These are phyloP conservation scores for Sinosuthora webbiana DNA, from an alignment of 2,113 vertebrate species.

Conservation along the genomic window DNA sequence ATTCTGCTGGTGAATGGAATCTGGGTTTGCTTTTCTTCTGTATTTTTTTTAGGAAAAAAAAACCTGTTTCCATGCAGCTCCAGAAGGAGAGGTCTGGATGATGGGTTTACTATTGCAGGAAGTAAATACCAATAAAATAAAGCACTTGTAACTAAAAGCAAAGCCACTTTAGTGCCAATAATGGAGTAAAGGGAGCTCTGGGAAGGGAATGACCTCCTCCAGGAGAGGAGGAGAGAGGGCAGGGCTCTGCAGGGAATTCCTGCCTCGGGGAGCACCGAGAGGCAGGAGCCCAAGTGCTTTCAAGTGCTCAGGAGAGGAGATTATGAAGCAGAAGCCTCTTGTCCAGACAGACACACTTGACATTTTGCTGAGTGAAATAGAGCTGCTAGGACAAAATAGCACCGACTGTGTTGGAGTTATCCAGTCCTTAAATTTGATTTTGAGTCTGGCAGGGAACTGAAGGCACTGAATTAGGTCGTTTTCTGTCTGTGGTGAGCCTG, in stretches of 20 bases:
- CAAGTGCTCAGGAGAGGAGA: background rate
- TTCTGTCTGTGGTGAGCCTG: background rate
- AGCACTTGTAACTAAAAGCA: background rate
- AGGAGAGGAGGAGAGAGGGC: background rate
- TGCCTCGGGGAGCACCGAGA: background rate
- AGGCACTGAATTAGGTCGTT: background rate
- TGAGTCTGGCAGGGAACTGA: background rate
- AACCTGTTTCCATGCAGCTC: background rate
- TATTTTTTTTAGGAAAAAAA: background rate
- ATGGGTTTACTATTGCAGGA: background rate
- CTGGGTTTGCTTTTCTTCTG: background rate
- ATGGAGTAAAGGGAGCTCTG: accelerated
- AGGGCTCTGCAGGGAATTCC: background rate
- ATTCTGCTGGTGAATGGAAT: background rate
- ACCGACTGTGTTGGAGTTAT: background rate
- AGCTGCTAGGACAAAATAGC: background rate
- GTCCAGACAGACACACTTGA: background rate
- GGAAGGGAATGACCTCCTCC: background rate
- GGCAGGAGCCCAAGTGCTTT: background rate
- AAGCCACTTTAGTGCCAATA: background rate
- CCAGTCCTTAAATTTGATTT: background rate
- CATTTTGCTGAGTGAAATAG: background rate
- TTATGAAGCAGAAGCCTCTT: conserved; percentile 3
- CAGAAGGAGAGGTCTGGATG: background rate
- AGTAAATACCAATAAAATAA: background rate